Conservation (phyloP, 2,797 vertebrate species). For the Cyclura pinguis region DNA sequence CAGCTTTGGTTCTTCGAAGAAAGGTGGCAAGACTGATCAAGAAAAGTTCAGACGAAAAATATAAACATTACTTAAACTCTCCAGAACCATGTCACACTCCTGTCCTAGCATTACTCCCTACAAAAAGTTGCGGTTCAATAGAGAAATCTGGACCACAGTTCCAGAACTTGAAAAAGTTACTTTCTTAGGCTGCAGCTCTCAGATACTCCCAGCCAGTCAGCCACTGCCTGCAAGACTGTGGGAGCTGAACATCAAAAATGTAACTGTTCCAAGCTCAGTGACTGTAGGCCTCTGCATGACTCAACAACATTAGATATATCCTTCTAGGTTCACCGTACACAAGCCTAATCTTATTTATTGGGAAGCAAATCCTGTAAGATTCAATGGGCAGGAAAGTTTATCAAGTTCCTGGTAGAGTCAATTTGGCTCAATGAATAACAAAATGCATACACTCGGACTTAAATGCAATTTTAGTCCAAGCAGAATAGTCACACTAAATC, state of each 20-base stretch:
- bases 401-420: not conserved
- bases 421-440: not conserved
- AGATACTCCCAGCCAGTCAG: no score
- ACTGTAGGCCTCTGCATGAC: not conserved
- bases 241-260: no score
- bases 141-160: not conserved
- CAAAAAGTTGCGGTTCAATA: constrained; percentile 12
- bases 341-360: not conserved
- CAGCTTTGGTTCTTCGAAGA: constrained; percentile 90
- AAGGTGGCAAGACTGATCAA: constrained; percentile 88
- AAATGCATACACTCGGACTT: not conserved
- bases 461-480: no score
- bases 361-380: no score
- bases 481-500: no score
- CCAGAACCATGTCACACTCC: constrained; percentile 1
- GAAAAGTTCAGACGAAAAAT: not conserved
- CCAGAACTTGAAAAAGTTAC: no score
- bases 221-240: no score
- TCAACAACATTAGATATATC: not conserved
- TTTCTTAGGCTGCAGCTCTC: no score
- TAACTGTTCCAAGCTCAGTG: not conserved
- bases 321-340: not conserved
- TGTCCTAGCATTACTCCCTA: not conserved
- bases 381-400: not conserved
- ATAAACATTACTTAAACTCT: not conserved